phyloP scores from a whole-genome alignment of 1,140 invertebrate species.

The Meteorus sp. region DNA sequence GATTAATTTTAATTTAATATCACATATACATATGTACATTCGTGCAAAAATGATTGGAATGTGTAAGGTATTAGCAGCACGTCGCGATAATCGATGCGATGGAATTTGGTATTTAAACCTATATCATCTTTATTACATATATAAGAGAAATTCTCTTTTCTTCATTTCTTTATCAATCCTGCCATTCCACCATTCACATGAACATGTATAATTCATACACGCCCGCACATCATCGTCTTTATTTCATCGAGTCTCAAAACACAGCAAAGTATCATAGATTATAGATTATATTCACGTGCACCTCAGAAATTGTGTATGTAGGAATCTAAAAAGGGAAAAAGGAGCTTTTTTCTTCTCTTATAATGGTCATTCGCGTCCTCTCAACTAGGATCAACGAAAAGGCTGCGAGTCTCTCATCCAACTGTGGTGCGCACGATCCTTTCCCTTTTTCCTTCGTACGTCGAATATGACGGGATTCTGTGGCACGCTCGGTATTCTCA shows the following conservation, averaged over 20 bases:
- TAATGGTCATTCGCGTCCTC: constrained; percentile 15
- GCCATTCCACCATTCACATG: background rate
- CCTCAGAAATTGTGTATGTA: background rate
- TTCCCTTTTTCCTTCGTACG: constrained; percentile 17
- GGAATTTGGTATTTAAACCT: constrained; percentile 22
- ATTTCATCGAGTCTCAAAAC: too few relatives aligned
- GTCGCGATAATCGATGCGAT: constrained; percentile 21
- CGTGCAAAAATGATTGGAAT: constrained; percentile 9
- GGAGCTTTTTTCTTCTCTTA: too few relatives aligned
- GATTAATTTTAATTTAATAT: background rate
- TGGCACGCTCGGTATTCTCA: constrained; percentile 33
- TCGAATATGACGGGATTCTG: constrained; percentile 33
- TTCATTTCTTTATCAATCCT: background rate
- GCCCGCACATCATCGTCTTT: too few relatives aligned
- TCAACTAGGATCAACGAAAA: constrained; percentile 32
- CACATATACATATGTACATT: background rate
- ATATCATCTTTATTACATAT: constrained; percentile 20
- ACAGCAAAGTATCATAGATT: too few relatives aligned
- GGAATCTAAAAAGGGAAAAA: constrained; percentile 7
- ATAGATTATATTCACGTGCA: constrained; percentile 2
- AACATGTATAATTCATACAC: background rate
- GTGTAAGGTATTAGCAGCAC: constrained; percentile 20
- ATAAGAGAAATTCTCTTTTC: constrained; percentile 17
- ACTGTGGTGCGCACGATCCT: too few relatives aligned
- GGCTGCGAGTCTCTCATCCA: too few relatives aligned